These are phyloP conservation scores for Takifugu rubripes DNA, from an alignment of 2,797 vertebrate genomes.

Conservation along the genomic window DNA sequence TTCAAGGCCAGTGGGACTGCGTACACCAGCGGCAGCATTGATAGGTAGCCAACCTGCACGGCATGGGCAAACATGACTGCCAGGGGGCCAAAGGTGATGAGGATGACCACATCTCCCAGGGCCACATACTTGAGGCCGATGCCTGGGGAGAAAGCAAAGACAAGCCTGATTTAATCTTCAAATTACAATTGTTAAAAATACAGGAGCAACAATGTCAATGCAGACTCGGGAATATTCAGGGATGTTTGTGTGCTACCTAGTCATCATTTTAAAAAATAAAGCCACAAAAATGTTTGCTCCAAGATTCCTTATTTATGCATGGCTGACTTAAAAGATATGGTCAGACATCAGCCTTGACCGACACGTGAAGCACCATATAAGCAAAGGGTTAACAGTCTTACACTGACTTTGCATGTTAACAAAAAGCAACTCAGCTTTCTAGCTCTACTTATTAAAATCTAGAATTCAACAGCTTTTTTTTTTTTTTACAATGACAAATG, in stretches of 20 bases:
- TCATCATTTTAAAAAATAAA: too few species aligned
- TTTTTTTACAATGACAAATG: neutral
- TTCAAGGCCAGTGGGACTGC: conserved; percentile 93
- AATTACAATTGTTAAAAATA: neutral
- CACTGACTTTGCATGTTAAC: too few species aligned
- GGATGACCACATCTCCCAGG: conserved; percentile 93
- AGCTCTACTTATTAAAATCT: neutral
- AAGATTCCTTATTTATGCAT: too few species aligned
- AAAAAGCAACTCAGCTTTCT: too few species aligned
- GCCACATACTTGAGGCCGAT: conserved; percentile 98
- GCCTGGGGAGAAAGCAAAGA: conserved; percentile 68
- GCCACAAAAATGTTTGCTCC: too few species aligned
- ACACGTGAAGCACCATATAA: too few species aligned
- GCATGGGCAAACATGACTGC: conserved; percentile 97
- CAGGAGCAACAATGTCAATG: neutral
- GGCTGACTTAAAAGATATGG: too few species aligned
- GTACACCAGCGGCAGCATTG: conserved; percentile 89
- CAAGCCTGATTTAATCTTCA: neutral
- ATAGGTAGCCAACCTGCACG: conserved; percentile 93
- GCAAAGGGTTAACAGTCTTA: too few species aligned
- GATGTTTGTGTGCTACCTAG: too few species aligned
- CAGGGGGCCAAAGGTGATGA: conserved; percentile 96
- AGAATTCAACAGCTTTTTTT: neutral
- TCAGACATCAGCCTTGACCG: too few species aligned
- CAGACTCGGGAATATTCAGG: too few species aligned